These are phyloP conservation scores for Dromiciops gliroides DNA, from an alignment of 2,113 vertebrate genomes.

Conservation along the genomic window DNA sequence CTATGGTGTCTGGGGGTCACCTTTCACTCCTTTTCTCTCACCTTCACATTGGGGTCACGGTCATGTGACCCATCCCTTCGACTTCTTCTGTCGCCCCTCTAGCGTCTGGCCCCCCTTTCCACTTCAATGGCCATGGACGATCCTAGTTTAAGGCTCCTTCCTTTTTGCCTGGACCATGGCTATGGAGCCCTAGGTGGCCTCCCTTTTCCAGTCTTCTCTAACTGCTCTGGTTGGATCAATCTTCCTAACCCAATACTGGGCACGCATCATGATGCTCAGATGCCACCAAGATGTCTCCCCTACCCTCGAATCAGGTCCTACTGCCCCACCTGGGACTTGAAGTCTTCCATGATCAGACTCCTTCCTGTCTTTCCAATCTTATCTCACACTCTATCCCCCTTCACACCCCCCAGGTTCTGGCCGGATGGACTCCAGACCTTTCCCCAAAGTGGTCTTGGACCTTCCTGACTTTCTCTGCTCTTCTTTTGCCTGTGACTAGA, in stretches of 20 bases:
- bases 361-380: neutral
- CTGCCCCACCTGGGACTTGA: neutral
- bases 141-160: neutral
- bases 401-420: neutral
- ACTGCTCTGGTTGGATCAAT: neutral
- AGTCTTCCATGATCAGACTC: neutral
- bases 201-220: neutral
- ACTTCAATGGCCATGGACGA: neutral
- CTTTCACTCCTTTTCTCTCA: neutral
- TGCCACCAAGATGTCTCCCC: no score
- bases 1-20: neutral
- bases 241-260: neutral
- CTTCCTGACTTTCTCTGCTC: neutral
- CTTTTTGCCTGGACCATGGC: no score
- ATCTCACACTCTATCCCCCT: neutral
- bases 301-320: neutral
- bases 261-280: neutral
- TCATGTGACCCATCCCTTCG: neutral
- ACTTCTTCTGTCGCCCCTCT: neutral
- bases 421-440: neutral
- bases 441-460: neutral
- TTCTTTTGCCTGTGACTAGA: neutral
- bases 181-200: neutral
- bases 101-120: neutral
- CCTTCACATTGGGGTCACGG: neutral